A percentile compares a stretch with the other conserved stretches of the same genome.
Evolutionary conservation across 2,113 vertebrate genomes (phyloP).

Genomic region (Myocastor coypus): DNA sequence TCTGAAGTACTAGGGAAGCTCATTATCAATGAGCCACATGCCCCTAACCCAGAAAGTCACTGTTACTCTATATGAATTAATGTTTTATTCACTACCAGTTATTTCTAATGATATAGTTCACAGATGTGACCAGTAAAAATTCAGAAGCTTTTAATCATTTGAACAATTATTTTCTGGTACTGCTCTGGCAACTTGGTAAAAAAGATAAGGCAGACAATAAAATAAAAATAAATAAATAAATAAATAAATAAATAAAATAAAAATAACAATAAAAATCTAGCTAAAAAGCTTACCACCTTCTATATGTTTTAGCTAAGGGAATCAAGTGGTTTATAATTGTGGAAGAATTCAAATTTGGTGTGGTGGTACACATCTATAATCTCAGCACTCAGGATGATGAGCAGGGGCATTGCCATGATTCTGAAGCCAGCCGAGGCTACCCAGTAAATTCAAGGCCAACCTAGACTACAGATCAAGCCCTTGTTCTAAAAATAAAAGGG

Average conservation of each 20-base stretch:
- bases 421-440: no score
- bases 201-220: not conserved
- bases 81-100: slow-evolving; percentile 48
- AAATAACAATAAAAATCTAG: not conserved
- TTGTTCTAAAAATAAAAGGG: no score
- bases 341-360: not conserved
- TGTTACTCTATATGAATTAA: slow-evolving; percentile 59
- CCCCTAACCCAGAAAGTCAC: not conserved
- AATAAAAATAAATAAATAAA: no score
- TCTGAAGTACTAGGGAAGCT: not conserved
- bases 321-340: slow-evolving; percentile 8
- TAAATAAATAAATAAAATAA: no score
- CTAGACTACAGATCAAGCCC: no score
- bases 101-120: slow-evolving; percentile 46
- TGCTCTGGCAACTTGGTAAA: slow-evolving; percentile 5
- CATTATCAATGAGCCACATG: not conserved
- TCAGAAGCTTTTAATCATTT: slow-evolving; percentile 26
- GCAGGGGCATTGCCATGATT: no score
- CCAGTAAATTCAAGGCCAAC: no score
- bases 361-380: not conserved
- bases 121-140: slow-evolving; percentile 39
- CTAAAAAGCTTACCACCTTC: not conserved
- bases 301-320: not conserved
- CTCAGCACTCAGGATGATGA: not conserved
- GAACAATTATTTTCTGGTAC: slow-evolving; percentile 4